Percentiles rank a stretch among this genome's conserved stretches.
Conservation (phyloP, 2,113 vertebrate species). For the Alaudala cheleensis region DNA sequence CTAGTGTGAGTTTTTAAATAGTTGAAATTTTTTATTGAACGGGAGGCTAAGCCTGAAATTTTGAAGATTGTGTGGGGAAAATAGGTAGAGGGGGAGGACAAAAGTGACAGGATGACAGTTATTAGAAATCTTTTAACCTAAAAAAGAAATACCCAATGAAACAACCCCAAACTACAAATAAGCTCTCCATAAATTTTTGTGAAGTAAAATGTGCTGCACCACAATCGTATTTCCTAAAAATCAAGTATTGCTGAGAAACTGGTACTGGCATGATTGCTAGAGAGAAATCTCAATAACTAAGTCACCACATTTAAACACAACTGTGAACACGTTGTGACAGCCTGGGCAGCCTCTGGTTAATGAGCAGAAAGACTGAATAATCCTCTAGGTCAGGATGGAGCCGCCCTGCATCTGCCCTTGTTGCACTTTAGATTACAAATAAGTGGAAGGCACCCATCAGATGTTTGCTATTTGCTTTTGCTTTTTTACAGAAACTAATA, state of each 20-base stretch:
- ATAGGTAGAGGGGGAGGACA: rapidly evolving
- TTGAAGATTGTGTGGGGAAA: background rate
- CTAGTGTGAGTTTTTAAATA: background rate
- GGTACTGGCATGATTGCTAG: background rate
- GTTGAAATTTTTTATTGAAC: background rate
- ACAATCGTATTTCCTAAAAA: background rate
- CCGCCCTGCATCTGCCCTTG: background rate
- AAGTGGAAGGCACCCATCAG: background rate
- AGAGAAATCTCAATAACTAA: constrained; percentile 5
- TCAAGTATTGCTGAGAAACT: background rate
- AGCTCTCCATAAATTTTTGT: background rate
- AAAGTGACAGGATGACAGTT: background rate
- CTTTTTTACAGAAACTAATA: constrained; percentile 13
- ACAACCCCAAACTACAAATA: background rate
- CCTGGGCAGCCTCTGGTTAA: constrained; percentile 44
- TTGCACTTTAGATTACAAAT: constrained; percentile 29
- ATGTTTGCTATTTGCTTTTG: background rate
- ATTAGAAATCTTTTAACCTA: background rate
- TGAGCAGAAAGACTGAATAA: constrained; percentile 58
- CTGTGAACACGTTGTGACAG: constrained; percentile 39
- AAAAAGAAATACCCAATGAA: background rate
- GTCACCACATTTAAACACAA: constrained; percentile 5
- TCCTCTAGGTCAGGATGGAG: constrained; percentile 49
- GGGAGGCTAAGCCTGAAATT: background rate
- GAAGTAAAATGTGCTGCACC: background rate